A percentile compares a stretch with the other conserved stretches of the same genome.
phyloP scores from a whole-genome alignment of 1,140 invertebrate species.

The Steinernema feltiae region DNA sequence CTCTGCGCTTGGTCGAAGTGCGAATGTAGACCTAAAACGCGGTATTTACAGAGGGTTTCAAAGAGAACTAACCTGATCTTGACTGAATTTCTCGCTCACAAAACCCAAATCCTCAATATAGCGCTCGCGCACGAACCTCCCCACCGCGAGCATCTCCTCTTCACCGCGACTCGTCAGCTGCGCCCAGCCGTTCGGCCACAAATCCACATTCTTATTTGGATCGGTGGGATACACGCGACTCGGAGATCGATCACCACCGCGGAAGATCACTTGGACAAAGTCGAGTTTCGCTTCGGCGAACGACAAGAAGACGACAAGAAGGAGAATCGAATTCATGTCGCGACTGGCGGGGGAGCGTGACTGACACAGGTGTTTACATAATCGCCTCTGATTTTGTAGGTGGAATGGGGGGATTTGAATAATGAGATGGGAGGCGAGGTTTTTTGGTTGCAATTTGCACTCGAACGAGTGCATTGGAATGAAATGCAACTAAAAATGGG shows the following conservation, averaged over 20 bases:
- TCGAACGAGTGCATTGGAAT: too few species aligned
- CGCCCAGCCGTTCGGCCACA: not conserved
- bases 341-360: too few species aligned
- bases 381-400: too few species aligned
- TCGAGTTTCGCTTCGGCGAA: not conserved
- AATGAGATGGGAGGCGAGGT: too few species aligned
- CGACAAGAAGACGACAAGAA: not conserved
- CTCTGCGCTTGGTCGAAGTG: not conserved
- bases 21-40: not conserved
- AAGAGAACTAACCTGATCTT: not conserved
- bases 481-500: too few species aligned
- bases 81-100: not conserved
- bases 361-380: too few species aligned
- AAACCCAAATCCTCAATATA: not conserved
- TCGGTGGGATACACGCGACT: not conserved
- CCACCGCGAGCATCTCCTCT: not conserved
- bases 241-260: not conserved
- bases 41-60: not conserved
- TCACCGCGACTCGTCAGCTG: not conserved
- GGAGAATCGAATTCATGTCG: too few species aligned
- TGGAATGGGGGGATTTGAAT: too few species aligned
- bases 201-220: not conserved
- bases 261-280: not conserved
- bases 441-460: too few species aligned
- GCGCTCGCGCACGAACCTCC: not conserved